A percentile compares a stretch with the other conserved stretches of the same genome.
phyloP scores from a whole-genome alignment of 2,888 invertebrate genomes.

The Harmothoe impar region DNA sequence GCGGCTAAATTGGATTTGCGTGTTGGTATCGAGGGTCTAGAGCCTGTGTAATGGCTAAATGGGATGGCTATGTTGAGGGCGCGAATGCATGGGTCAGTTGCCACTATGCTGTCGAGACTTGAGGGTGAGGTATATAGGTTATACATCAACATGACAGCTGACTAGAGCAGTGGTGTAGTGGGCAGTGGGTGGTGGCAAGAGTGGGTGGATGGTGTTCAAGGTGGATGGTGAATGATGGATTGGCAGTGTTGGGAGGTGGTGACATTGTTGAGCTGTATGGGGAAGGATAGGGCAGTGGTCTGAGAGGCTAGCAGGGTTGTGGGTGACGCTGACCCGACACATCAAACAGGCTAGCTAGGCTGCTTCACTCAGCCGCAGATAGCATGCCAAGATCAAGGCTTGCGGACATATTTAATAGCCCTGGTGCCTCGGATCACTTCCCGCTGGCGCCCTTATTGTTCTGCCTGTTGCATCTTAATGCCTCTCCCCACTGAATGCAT shows the following conservation, averaged over 20 bases:
- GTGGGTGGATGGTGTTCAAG: too few relatives aligned
- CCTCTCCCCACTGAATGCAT: neutral
- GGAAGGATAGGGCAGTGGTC: neutral
- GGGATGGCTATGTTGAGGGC: neutral
- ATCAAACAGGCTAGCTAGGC: neutral
- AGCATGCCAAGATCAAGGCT: constrained; percentile 1
- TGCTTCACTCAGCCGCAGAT: neutral
- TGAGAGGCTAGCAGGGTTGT: neutral
- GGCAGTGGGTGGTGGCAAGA: too few relatives aligned
- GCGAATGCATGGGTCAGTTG: neutral
- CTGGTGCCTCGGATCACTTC: neutral
- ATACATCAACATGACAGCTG: too few relatives aligned
- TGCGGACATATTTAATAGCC: neutral
- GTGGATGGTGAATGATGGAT: neutral
- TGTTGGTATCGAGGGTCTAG: neutral
- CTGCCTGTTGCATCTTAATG: constrained; percentile 42
- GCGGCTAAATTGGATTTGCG: neutral
- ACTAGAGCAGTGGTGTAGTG: too few relatives aligned
- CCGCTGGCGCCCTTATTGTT: neutral
- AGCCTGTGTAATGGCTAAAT: neutral
- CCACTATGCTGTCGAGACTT: neutral
- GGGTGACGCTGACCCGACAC: neutral
- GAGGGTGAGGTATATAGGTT: too few relatives aligned
- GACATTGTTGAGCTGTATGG: neutral
- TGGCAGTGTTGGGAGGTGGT: neutral